Evolutionary conservation across 1,140 invertebrate species (phyloP), one percentile per base, ranked within the genome.

Genomic region (Vollenhovia emeryi): DNA sequence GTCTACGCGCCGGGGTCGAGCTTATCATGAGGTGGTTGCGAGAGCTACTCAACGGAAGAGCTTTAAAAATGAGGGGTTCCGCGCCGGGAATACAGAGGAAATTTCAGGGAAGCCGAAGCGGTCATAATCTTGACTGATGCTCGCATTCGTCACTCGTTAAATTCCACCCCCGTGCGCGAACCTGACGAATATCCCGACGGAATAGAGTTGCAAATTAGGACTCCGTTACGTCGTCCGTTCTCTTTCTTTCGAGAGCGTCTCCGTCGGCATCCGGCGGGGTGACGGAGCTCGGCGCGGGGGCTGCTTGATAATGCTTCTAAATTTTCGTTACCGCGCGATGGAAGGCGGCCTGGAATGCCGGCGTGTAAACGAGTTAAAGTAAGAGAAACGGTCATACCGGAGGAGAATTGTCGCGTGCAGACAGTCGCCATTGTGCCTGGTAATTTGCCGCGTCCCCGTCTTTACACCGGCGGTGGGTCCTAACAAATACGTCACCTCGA

Each of bases 221-320:
- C 89, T 89, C 86, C 87, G 87, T 89, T 87, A 89, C 52, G 43
- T 27, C 21, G 48, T 60, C 21, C 69, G 68, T 68, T 74, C 78
- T 89, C 43, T 76, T 43, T 78, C 45, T 66, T 64, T 52, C 45
- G 71, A 89, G 59, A 45, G 50, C 36, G 60, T 59, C 59, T 57
- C 18, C 59, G 43, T n/a, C 48, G 78, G 21, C 33, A 60, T 78
- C 68, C 73, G 50, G 68, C 27, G 21, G 15, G 13, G 18, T 0
- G n/a, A 9, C 48, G 48, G 18, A 50, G 48, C 48, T 15, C 15
- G 48, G 48, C 4, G 3, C 76, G 76, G 71, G 68, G 84, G 24
- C 8, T 45, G 87, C 83, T 60, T 89, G 85, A 87, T 90, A 90
- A 90, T 83, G 85, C 87, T 62, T 80, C 80, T 90, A 90, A 89